Evolutionary conservation across 2,888 invertebrate species (phyloP), one percentile per base, ranked within the genome.

Genomic region (Brachyptera risi): DNA sequence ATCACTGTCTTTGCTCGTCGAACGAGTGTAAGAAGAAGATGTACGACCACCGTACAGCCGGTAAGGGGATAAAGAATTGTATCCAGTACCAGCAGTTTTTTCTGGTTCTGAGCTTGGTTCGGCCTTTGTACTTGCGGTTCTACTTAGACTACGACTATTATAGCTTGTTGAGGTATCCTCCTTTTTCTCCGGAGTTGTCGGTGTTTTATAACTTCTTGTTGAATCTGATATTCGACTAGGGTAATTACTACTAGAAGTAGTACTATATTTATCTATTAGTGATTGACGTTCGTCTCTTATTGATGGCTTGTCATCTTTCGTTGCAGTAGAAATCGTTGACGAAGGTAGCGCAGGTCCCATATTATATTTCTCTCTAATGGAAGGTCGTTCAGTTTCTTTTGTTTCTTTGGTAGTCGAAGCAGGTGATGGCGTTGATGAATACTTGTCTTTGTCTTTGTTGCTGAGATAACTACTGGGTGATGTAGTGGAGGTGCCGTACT

Each of bases 1-100:
- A 57, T 63, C 50, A 27, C 58, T 3, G 64, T 66, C 38, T 57
- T 65, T 13, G 58, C 64, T 42, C 54, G 62, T 57, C 44, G 61
- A 50, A 19, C 65, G 42, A 24, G 62, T 57, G 61, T 60, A 58
- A 3, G 49, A 13, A 7, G 61, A 64, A 13, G 59, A n/a, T 9
- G 50, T 38, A 7, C 56, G 42, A 13, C 60, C 31, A n/a, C 58
- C 57, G 38, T 65, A 63, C n/a, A 61, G 58, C 1, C 63, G 61
- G 17, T 62, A 65, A 0, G 65, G 63, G 1, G 63, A 61, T 11
- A 37, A 15, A 3, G 23, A 17, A 21, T 11, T 31, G 17, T 51
- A 51, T 5, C 51, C 21, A 3, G 31, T 15, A 19, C 31, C 13
- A 9, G 27, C 35, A 15, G 27, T 35, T 2, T 27, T 27, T 35